These are phyloP conservation scores for Lepetodrilus schrolli DNA, from an alignment of 2,888 invertebrate species.

Conservation along the genomic window DNA sequence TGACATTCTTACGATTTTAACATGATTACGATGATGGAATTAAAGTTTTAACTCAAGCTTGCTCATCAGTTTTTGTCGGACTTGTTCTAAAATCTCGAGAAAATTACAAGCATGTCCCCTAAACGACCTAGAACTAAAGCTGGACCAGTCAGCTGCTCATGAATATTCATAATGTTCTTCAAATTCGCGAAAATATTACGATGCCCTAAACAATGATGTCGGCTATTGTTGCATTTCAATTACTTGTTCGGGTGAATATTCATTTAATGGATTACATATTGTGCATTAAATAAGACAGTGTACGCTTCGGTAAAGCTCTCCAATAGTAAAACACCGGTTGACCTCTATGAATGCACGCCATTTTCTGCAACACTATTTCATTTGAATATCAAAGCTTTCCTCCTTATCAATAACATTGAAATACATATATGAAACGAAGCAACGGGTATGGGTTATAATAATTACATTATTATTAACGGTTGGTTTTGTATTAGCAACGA, in stretches of 20 bases:
- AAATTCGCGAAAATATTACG: too few relatives aligned
- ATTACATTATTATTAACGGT: background rate
- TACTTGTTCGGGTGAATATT: too few relatives aligned
- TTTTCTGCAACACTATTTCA: background rate
- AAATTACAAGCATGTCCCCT: too few relatives aligned
- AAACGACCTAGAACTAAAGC: too few relatives aligned
- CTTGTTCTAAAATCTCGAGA: background rate
- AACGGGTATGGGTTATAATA: background rate
- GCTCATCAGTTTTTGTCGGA: background rate
- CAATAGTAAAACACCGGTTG: background rate
- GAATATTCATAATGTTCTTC: background rate
- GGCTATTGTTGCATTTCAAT: too few relatives aligned
- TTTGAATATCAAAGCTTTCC: background rate
- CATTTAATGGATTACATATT: too few relatives aligned
- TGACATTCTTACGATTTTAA: background rate
- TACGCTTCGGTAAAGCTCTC: too few relatives aligned
- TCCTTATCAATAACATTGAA: background rate
- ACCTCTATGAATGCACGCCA: background rate
- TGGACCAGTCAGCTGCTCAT: too few relatives aligned
- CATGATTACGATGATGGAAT: background rate
- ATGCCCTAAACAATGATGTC: too few relatives aligned
- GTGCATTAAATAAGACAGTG: too few relatives aligned
- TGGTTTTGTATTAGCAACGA: background rate
- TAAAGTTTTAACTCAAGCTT: background rate
- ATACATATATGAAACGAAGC: background rate